Conservation (phyloP, 2,888 invertebrate genomes). For the Minunthozetes semirufus region DNA sequence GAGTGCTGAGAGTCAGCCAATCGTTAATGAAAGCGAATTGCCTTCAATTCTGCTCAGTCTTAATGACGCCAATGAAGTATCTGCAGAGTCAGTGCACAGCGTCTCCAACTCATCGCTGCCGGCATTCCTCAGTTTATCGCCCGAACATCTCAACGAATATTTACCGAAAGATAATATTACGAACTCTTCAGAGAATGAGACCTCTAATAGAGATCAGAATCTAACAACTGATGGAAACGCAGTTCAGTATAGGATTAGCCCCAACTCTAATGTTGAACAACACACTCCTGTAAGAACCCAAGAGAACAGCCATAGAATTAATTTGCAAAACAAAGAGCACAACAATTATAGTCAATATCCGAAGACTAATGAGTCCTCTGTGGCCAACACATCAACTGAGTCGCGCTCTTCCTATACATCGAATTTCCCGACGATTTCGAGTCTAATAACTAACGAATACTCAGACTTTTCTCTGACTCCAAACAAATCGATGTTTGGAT, state of each 20-base stretch:
- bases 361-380: not conserved
- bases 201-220: not conserved
- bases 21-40: constrained; percentile 11
- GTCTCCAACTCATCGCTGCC: constrained; percentile 30
- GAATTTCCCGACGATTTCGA: constrained; percentile 3
- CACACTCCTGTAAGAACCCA: not conserved
- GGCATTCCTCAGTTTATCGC: constrained; percentile 33
- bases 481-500: not conserved
- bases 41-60: constrained; percentile 29
- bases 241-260: not conserved
- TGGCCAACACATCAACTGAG: not conserved
- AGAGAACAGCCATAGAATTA: not conserved
- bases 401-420: constrained; percentile 2
- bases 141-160: constrained; percentile 30
- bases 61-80: constrained; percentile 25
- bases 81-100: constrained; percentile 30
- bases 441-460: constrained; percentile 17
- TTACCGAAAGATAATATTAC: constrained; percentile 16
- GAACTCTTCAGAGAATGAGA: not conserved
- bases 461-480: not conserved
- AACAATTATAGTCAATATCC: not conserved
- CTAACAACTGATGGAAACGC: not conserved
- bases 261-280: not conserved
- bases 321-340: not conserved
- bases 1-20: not conserved